A percentile compares a stretch with the other conserved stretches of the same genome.
Evolutionary conservation across 2,888 invertebrate genomes (phyloP).

Genomic region (Cryptocephalus primarius): DNA sequence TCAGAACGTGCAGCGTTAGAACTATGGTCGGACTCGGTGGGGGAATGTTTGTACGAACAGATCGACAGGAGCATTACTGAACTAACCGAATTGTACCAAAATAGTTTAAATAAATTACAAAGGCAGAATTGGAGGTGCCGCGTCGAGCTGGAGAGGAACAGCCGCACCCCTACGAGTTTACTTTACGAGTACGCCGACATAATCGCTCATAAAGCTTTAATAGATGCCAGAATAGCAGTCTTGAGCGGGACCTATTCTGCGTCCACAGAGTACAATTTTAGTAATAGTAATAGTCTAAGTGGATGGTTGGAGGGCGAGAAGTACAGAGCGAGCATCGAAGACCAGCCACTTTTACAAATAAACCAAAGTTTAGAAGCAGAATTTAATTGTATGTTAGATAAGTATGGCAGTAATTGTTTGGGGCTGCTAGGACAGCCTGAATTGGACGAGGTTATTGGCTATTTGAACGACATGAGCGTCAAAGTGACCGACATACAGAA

Average conservation of each 20-base stretch:
- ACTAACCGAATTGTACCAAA: constrained; percentile 56
- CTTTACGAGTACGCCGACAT: constrained; percentile 59
- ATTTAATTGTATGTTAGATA: constrained; percentile 49
- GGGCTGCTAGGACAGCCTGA: constrained; percentile 33
- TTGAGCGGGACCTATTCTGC: constrained; percentile 40
- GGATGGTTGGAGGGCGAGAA: constrained; percentile 30
- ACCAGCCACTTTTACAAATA: constrained; percentile 35
- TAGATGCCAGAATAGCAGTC: constrained; percentile 65
- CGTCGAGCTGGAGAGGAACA: constrained; percentile 39
- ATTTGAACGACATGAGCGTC: constrained; percentile 21
- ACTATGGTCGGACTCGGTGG: constrained; percentile 64
- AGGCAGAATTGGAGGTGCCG: constrained; percentile 37
- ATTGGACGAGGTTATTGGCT: constrained; percentile 20
- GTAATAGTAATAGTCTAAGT: constrained; percentile 12
- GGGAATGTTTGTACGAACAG: constrained; percentile 57
- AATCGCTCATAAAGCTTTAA: constrained; percentile 61
- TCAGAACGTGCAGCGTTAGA: constrained; percentile 61
- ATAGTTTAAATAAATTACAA: constrained; percentile 48
- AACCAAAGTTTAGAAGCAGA: constrained; percentile 50
- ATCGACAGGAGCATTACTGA: constrained; percentile 61
- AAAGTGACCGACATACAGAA: constrained; percentile 23
- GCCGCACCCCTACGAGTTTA: constrained; percentile 38
- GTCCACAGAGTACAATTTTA: constrained; percentile 6
- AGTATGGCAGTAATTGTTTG: constrained; percentile 52
- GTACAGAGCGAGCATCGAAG: constrained; percentile 38